Percentiles rank a stretch among this genome's conserved stretches.
phyloP scores from a whole-genome alignment of 2,888 invertebrate genomes.

The Iphiclides podalirius region DNA sequence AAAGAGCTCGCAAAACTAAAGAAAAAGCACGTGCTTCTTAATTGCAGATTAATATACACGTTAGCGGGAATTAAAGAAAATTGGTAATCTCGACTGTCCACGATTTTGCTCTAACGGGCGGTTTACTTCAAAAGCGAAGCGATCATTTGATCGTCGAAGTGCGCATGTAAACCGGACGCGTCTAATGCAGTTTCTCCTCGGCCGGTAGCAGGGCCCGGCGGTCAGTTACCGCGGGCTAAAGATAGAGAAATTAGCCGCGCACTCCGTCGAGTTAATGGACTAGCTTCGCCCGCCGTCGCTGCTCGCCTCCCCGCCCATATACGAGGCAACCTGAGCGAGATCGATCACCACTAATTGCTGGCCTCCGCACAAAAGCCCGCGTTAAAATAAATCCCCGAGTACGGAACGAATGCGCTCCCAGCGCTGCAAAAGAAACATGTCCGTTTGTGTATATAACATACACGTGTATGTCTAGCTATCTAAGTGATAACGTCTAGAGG shows the following conservation, averaged over 20 bases:
- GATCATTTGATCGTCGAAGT: conserved; percentile 36
- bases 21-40: too few relatives aligned
- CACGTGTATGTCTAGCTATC: too few relatives aligned
- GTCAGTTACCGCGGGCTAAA: conserved; percentile 77
- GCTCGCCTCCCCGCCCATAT: conserved; percentile 61
- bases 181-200: conserved; percentile 77
- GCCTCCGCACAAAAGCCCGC: conserved; percentile 47
- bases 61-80: too few relatives aligned
- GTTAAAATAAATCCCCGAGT: conserved; percentile 49
- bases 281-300: conserved; percentile 18
- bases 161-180: conserved; percentile 68
- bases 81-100: too few relatives aligned
- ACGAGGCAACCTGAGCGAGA: too few relatives aligned
- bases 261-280: conserved; percentile 59
- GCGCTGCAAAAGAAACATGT: neutral
- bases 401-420: conserved; percentile 13
- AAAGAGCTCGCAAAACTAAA: too few relatives aligned
- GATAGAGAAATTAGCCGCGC: conserved; percentile 77
- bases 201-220: conserved; percentile 58
- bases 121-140: conserved; percentile 36
- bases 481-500: neutral
- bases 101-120: too few relatives aligned
- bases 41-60: too few relatives aligned
- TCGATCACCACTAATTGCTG: conserved; percentile 76
- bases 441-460: neutral